Evolutionary conservation across 2,888 invertebrate species (phyloP).

Genomic region (Sialis lutaria): DNA sequence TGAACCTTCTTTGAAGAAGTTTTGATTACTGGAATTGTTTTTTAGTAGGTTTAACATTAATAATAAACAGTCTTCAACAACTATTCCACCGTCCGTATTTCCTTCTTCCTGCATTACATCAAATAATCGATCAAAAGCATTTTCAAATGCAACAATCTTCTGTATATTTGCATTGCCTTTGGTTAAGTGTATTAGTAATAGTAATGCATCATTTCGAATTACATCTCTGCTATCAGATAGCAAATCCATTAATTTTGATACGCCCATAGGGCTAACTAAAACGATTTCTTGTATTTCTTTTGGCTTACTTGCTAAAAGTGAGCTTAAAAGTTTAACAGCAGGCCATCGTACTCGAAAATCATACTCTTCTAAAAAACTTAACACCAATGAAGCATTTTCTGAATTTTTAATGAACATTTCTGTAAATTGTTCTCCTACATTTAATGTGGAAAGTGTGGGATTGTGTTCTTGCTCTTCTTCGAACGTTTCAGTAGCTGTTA

Average conservation of each 20-base stretch:
- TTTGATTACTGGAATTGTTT: slow-evolving; percentile 94
- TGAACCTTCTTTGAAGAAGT: slow-evolving; percentile 95
- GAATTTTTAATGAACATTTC: slow-evolving; percentile 90
- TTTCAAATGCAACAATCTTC: slow-evolving; percentile 98
- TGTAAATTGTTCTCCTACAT: slow-evolving; percentile 85
- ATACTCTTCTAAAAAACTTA: slow-evolving; percentile 82
- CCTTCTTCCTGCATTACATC: slow-evolving; percentile 88
- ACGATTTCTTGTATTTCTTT: slow-evolving; percentile 79
- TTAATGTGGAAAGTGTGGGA: slow-evolving; percentile 30
- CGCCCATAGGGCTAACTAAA: slow-evolving; percentile 85
- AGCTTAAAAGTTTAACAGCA: slow-evolving; percentile 73
- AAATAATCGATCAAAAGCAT: slow-evolving; percentile 89
- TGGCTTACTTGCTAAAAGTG: slow-evolving; percentile 70
- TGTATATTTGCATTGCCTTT: slow-evolving; percentile 94
- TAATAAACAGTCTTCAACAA: slow-evolving; percentile 93
- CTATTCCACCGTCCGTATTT: slow-evolving; percentile 86
- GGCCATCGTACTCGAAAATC: slow-evolving; percentile 88
- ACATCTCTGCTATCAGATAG: slow-evolving; percentile 88
- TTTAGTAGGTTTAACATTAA: slow-evolving; percentile 83
- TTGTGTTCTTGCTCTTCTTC: slow-evolving; percentile 60
- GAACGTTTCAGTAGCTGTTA: slow-evolving; percentile 65
- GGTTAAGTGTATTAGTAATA: slow-evolving; percentile 82
- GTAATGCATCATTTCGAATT: slow-evolving; percentile 82
- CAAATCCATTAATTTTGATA: slow-evolving; percentile 94
- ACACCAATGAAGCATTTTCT: slow-evolving; percentile 64